A percentile compares a stretch with the other conserved stretches of the same genome.
These are phyloP conservation scores for Galeopterus variegatus DNA, from an alignment of 2,113 vertebrate genomes.

Conservation along the genomic window DNA sequence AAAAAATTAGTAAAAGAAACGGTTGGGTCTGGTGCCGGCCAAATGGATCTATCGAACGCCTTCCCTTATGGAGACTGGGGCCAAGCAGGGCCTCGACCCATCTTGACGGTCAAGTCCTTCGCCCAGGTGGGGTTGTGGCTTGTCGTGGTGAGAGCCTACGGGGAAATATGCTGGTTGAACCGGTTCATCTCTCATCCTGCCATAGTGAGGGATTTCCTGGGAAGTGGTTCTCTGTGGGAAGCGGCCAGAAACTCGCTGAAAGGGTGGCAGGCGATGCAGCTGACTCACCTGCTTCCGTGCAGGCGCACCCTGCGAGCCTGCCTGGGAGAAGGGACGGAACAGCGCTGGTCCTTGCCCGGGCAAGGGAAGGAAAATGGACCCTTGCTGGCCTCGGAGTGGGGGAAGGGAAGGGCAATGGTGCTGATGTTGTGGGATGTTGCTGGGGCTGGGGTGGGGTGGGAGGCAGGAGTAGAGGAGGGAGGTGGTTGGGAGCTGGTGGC, in stretches of 20 bases:
- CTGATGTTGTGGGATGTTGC: background rate
- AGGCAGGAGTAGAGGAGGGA: background rate
- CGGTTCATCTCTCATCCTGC: background rate
- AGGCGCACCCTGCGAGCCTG: background rate
- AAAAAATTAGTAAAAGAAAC: background rate
- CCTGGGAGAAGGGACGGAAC: background rate
- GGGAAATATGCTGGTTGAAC: fast-evolving
- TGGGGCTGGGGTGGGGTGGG: background rate
- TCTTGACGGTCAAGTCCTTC: background rate
- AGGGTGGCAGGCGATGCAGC: too few relatives aligned
- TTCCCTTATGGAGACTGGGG: background rate
- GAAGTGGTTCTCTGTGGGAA: background rate
- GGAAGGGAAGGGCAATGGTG: background rate
- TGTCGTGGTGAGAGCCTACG: background rate
- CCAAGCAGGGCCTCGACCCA: background rate
- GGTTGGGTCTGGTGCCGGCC: background rate
- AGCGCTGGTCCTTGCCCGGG: background rate
- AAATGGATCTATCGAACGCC: fast-evolving
- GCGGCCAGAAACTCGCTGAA: background rate
- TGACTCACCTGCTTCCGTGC: background rate
- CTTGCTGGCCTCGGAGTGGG: background rate
- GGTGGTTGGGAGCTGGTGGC: background rate
- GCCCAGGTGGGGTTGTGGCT: background rate
- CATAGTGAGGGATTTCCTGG: background rate
- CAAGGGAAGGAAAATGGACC: background rate